Base-by-base conservation (phyloP, 2,797 vertebrate species). In the Hozukius guyotensis region DNA sequence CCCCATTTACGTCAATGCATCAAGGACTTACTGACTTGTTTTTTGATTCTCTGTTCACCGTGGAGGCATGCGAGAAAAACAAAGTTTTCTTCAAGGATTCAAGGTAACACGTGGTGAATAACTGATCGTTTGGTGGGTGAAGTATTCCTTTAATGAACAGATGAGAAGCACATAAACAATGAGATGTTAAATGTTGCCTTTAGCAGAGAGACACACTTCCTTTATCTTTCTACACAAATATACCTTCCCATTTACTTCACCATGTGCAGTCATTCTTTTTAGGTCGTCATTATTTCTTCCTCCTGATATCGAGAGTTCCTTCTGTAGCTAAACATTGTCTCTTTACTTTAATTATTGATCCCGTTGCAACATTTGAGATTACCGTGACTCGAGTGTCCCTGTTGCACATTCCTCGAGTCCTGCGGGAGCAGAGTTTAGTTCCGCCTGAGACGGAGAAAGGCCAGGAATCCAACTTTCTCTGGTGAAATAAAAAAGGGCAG, bases 381-480 rank as follows among this genome's bases (percentile, higher is more conserved):
- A 60, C 88, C 77, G 83, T 82, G 87, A 87, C 86, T 81, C 18
- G 6, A 79, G 78, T 92, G 89, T 95, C 78, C 49, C 77, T 61
- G 56, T 65, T 80, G 49, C 61, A 91, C 89, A 93, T 91, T 87
- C 86, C 73, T 85, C 4, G 20, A 68, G 52, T 75, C 88, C 78
- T 76, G 31, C 60, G 84, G 88, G 89, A 91, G 75, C 63, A 8
- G 75, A 83, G 87, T 91, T 94, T 90, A 89, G 89, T 91, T 95
- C 86, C 53, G 83, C 85, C 73, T 81, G 61, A 84, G 67, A 79
- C 31, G 72, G 67, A 88, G 63, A 89, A 86, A 65, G 72, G 57
- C 81, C 62, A 80, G 82, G 87, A 89, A 90, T 88, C 80, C 60
- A 71, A 80, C 84, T 82, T 90, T 92, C 78, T 81, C 46, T 73